Base-by-base conservation (phyloP, 2,888 invertebrate species). In the Cosmia pyralina region DNA sequence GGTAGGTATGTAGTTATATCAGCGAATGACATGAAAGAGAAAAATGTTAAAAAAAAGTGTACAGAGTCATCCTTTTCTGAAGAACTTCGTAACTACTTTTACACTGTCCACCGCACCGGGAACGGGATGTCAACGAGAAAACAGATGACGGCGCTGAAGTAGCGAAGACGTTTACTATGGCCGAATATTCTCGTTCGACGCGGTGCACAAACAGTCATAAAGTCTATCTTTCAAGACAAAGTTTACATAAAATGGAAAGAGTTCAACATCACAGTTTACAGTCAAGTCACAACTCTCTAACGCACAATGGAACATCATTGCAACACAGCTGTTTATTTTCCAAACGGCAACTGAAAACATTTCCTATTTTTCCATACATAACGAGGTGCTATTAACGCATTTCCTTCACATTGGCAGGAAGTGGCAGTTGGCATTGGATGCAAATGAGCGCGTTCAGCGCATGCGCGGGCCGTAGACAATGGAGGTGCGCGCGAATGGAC, bases 341-440 rank as follows among this genome's bases (percentile, higher is more conserved):
- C 17, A 28, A 77, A 62, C 44, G 17, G 28, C 28, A 52, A 41
- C 50, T 55, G 59, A 44, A 67, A 67, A 69, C 65, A 48, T 83
- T 80, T 68, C 57, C 67, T 53, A 69, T 68, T 83, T 83, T 73
- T 48, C 64, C 65, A 60, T 34, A 58, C 63, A 34, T 58, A 79
- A 82, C 50, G 58, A 72, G 69, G 72, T 67, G 72, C 58, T 71
- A 67, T 74, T 84, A 75, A 59, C 58, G 75, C 63, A 80, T 81
- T 86, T 85, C 78, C 83, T 78, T 34, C 59, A 70, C 79, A 77
- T 58, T 38, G 55, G 57, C 85, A 78, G 85, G 85, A 86, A 85
- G 77, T 85, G 67, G 60, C 75, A 64, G 59, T 60, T 72, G 77
- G 72, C 85, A 85, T 85, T 86, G 78, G 77, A 86, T 86, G 87